Base-by-base conservation (phyloP, 2,888 invertebrate species). In the Altica lythri region DNA sequence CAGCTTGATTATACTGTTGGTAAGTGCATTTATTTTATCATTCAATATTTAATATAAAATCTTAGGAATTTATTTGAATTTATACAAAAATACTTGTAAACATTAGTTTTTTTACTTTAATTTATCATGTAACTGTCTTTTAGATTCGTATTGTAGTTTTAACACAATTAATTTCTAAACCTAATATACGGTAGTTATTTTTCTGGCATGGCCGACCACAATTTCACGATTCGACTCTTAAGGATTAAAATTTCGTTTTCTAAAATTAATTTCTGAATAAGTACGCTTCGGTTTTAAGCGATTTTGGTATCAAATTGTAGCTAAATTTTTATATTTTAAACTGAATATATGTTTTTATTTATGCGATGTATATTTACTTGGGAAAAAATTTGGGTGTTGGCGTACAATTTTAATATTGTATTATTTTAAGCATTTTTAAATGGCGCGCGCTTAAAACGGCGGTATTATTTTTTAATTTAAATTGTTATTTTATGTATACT, bases 351-450 rank as follows among this genome's bases (percentile, higher is more conserved):
- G 69, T 63, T 64, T 66, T 63, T 60, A 35, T 13, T 16, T 19
- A 22, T 37, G 44, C 22, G 12, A 18, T 18, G n/a, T 22, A n/a
- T 60, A 54, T 62, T 69, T 60, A 30, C 40, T 29, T 55, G 55
- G 65, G 60, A 75, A 75, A 73, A 69, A 72, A 76, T 74, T 75
- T 72, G 74, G 75, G 75, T 75, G 75, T 73, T 68, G 72, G 57
- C 72, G 60, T 56, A 56, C 64, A 64, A 72, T 75, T 73, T 74
- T 75, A 74, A 75, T 75, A 73, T 73, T 73, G 65, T 70, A 73
- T 73, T 73, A 73, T 74, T 71, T 75, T 71, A 66, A 72, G 71
- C 61, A 68, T 71, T 75, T 72, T 68, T 72, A 71, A 60, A 70
- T 72, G 70, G 72, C 73, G 73, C 72, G 71, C 72, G 72, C 72